Evolutionary conservation across 2,113 vertebrate species (phyloP).

Genomic region (Hemiscyllium ocellatum): DNA sequence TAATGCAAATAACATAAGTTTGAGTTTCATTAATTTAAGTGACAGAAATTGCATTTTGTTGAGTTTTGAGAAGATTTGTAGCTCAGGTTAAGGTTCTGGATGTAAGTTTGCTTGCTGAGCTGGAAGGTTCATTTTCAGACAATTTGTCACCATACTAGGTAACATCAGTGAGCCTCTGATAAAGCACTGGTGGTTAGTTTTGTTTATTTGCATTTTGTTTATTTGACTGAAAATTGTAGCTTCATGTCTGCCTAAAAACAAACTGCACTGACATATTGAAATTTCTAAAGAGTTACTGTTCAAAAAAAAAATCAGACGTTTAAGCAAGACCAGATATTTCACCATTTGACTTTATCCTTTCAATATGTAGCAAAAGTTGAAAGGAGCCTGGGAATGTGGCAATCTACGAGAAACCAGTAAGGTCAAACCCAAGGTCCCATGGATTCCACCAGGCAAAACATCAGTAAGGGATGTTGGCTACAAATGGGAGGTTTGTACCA

Average conservation of each 20-base stretch:
- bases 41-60: not conserved
- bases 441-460: constrained; percentile 78
- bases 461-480: constrained; percentile 58
- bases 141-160: too few relatives aligned
- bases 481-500: constrained; percentile 76
- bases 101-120: too few relatives aligned
- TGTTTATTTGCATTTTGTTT: not conserved
- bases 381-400: constrained; percentile 51
- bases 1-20: not conserved
- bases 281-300: not conserved
- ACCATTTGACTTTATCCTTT: not conserved
- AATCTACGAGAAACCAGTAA: constrained; percentile 58
- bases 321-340: not conserved
- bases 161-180: too few relatives aligned
- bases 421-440: constrained; percentile 73
- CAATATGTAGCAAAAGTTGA: constrained; percentile 46
- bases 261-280: not conserved
- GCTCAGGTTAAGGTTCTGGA: too few relatives aligned
- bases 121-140: too few relatives aligned
- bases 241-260: not conserved
- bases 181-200: too few relatives aligned
- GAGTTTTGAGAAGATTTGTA: too few relatives aligned
- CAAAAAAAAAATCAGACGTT: not conserved
- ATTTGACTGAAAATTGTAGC: not conserved
- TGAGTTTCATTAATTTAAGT: not conserved